phyloP scores from a whole-genome alignment of 1,140 invertebrate genomes.

The Eciton burchellii region DNA sequence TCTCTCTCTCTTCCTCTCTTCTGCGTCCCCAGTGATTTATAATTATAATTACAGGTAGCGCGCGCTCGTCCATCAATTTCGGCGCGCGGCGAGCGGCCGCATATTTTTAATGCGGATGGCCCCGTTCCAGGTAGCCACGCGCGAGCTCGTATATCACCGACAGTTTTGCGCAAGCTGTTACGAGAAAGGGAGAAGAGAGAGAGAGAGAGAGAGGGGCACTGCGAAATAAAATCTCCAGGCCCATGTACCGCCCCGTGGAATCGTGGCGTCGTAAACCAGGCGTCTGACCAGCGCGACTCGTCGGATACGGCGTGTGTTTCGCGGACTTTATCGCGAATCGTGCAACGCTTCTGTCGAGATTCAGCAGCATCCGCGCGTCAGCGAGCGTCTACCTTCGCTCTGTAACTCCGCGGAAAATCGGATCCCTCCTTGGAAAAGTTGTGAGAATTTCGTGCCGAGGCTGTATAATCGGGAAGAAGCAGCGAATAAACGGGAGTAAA shows the following conservation, averaged over 20 bases:
- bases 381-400: no score
- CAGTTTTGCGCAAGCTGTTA: conserved; percentile 82
- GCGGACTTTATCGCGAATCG: conserved; percentile 66
- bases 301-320: conserved; percentile 67
- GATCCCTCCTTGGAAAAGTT: no score
- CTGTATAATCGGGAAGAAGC: neutral
- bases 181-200: no score
- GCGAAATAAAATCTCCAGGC: conserved; percentile 78
- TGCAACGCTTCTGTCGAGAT: conserved; percentile 6
- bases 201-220: no score
- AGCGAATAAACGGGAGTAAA: neutral
- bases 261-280: conserved; percentile 62
- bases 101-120: conserved; percentile 81
- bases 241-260: conserved; percentile 62
- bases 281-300: conserved; percentile 11
- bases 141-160: conserved; percentile 79
- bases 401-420: neutral
- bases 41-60: conserved; percentile 80
- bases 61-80: conserved; percentile 79
- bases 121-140: conserved; percentile 75
- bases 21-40: conserved; percentile 76
- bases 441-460: neutral
- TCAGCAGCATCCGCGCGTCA: neutral
- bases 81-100: conserved; percentile 62
- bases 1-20: neutral